These are phyloP conservation scores for Actias luna DNA, from an alignment of 2,888 invertebrate species.

Conservation along the genomic window DNA sequence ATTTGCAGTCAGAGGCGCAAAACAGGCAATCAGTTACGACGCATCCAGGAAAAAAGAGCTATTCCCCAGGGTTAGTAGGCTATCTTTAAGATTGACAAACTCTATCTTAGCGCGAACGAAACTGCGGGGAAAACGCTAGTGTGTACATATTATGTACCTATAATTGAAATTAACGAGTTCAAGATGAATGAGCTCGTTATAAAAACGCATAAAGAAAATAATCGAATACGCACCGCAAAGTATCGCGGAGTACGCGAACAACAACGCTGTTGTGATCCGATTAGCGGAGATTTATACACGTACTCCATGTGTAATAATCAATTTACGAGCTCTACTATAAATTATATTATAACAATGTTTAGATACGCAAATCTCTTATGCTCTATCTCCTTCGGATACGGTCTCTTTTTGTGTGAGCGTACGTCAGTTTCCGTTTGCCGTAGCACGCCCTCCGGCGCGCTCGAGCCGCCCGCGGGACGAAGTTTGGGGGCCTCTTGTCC, in stretches of 20 bases:
- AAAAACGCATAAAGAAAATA: conserved; percentile 42
- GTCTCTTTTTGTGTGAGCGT: conserved; percentile 20
- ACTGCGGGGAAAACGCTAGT: background rate
- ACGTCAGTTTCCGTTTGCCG: background rate
- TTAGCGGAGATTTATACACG: conserved; percentile 67
- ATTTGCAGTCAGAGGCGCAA: too few species aligned
- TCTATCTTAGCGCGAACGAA: too few species aligned
- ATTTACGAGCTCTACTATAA: conserved; percentile 75
- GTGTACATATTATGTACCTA: background rate
- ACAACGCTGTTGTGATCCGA: conserved; percentile 50
- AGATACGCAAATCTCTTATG: conserved; percentile 12
- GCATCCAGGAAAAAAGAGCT: too few species aligned
- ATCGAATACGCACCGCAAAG: conserved; percentile 29
- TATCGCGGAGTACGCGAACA: conserved; percentile 26
- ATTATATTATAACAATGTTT: conserved; percentile 48
- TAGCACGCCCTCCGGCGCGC: conserved; percentile 26
- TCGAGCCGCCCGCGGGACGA: conserved; percentile 18
- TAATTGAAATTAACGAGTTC: background rate
- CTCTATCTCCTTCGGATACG: conserved; percentile 20
- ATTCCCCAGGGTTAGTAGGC: too few species aligned
- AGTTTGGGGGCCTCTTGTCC: conserved; percentile 25
- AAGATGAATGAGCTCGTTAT: conserved; percentile 14
- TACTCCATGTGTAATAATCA: conserved; percentile 65
- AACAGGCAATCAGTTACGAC: too few species aligned
- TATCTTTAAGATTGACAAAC: too few species aligned